Conservation (phyloP, 2,797 vertebrate species). For the Ctenopoma multispine region DNA sequence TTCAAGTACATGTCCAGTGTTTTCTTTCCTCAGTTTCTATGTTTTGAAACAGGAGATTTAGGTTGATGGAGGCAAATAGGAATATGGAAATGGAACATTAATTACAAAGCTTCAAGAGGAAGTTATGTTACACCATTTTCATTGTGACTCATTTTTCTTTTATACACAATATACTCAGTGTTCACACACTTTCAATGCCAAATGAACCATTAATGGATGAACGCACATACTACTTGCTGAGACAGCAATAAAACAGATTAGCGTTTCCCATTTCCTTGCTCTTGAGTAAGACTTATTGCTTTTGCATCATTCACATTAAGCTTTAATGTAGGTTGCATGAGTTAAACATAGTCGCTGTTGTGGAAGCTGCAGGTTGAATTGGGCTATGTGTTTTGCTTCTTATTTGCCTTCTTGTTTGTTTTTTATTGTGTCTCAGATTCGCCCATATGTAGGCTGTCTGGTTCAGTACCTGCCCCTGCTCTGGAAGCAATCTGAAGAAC, state of each 20-base stretch:
- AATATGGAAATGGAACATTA: not conserved
- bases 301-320: not conserved
- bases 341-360: not conserved
- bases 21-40: not conserved
- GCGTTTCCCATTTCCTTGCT: not conserved
- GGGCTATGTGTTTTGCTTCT: not conserved
- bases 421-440: conserved; percentile 83
- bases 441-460: conserved; percentile 92
- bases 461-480: conserved; percentile 97
- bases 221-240: not conserved
- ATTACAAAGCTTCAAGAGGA: not conserved
- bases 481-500: conserved; percentile 99
- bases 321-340: not conserved
- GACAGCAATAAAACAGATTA: not conserved
- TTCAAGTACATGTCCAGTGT: not conserved
- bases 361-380: not conserved
- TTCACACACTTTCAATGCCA: not conserved
- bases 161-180: not conserved
- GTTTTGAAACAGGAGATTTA: conserved; percentile 9
- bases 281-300: not conserved
- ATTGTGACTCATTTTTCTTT: not conserved
- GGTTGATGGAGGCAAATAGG: not conserved
- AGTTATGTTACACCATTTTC: not conserved
- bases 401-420: not conserved
- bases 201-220: conserved; percentile 10